Base-by-base conservation (phyloP, 2,888 invertebrate genomes). In the Enchytraeus crypticus region DNA sequence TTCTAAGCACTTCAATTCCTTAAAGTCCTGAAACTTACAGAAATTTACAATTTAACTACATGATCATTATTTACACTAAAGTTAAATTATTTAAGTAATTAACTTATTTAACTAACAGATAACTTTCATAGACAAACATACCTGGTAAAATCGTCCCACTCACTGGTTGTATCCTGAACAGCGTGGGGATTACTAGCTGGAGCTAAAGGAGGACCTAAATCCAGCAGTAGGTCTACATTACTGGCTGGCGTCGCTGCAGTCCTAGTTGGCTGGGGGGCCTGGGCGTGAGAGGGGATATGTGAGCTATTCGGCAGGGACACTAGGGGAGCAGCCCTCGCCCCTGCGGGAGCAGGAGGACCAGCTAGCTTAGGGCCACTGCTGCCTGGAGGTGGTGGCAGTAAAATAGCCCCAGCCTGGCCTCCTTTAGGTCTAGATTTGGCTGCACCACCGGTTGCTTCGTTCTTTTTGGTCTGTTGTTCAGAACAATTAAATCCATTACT, bases 321-420 rank as follows among this genome's bases (percentile, higher is more conserved):
- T 66, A 66, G 64, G 88, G 83, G 78, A 86, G 87, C 1, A 87
- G 85, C 2, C 86, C 81, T 38, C n/a, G n/a, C n/a, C n/a, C n/a
- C 0, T n/a, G 58, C 27, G 11, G 53, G 47, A 5, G 46, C 46
- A 11, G 66, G 67, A 54, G 91, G 88, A n/a, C 88, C 87, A 21
- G 88, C 85, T 64, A 88, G 83, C 78, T 86, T 87, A 1, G 87
- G 85, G 2, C 86, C 81, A 1, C 87, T 85, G 2, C 86, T 81
- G 0, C 90, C 89, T 11, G 92, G 92, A 5, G 93, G 93, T 43
- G 92, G 92, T 57, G 91, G 84, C 61, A 77, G 65, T 23, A 89
- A 81, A 2, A 61, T 33, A 5, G 54, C 38, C 3, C 54, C 54
- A n/a, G 27, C 34, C 11, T 38, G 46, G n/a, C n/a, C n/a, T 5